Evolutionary conservation across 2,797 vertebrate species (phyloP).

Genomic region (Eremophila alpestris): DNA sequence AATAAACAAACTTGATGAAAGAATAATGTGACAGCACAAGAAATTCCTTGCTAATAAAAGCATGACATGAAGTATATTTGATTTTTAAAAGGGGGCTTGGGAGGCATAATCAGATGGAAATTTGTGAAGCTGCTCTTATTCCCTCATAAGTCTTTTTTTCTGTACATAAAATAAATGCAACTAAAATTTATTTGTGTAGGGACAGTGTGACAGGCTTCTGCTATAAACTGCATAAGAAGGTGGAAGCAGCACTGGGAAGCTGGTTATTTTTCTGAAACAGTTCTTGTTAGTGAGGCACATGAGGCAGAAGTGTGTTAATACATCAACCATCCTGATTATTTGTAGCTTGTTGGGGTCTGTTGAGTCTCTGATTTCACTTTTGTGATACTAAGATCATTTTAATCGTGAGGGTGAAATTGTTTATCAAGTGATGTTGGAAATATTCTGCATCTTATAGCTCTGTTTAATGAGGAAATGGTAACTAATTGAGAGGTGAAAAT

Average conservation of each 20-base stretch:
- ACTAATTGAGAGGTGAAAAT: slow-evolving; percentile 2
- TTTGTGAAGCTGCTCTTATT: not conserved
- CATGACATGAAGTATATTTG: not conserved
- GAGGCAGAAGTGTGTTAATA: not conserved
- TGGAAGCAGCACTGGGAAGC: not conserved
- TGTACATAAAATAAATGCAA: not conserved
- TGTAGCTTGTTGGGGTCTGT: not conserved
- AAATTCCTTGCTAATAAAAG: not conserved
- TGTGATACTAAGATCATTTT: not conserved
- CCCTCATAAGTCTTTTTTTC: not conserved
- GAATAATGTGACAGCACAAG: not conserved
- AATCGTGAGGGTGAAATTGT: not conserved
- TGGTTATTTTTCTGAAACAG: not conserved
- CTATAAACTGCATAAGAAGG: not conserved
- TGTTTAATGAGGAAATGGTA: slow-evolving; percentile 22
- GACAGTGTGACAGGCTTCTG: not conserved
- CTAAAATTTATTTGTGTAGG: not conserved
- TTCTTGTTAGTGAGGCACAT: not conserved
- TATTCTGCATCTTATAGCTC: not conserved
- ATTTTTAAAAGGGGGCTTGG: not conserved
- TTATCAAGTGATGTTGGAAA: not conserved
- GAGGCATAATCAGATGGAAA: not conserved
- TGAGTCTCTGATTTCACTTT: not conserved
- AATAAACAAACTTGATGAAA: not conserved
- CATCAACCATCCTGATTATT: not conserved